Evolutionary conservation across 1,140 invertebrate genomes (phyloP), one percentile per base, ranked within the genome.

Genomic region (Drosophila pruinosa): DNA sequence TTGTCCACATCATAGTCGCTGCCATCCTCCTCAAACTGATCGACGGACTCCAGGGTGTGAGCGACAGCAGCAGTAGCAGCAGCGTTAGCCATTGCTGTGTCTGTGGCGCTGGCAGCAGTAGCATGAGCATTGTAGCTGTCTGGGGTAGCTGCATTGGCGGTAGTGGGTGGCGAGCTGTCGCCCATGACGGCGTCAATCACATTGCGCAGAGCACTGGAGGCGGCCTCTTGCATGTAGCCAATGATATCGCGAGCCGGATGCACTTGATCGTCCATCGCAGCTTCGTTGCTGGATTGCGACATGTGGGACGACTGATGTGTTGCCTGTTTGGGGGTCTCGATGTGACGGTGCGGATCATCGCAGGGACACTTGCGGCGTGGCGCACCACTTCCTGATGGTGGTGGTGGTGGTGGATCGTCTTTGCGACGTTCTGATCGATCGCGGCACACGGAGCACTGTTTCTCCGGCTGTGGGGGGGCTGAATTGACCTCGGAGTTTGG

Each of bases 341-440:
- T 26, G 0, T 53, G 61, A 4, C 61, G 54, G 3, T 48, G 52
- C 1, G 24, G 22, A 28, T 82, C 68, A 6, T 88, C 78, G 48
- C 83, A 89, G 0, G 83, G 83, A 6, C 83, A 88, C 4, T 75
- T 82, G 41, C 59, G 62, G 0, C 71, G 63, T n/a, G 67, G 21
- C 28, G 38, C 8, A 2, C 7, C 4, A 36, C 28, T n/a, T n/a
- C n/a, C n/a, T 6, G 74, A 15, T 14, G 65, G 56, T 5, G 77
- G 47, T 4, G 75, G 54, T 3, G 80, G 62, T 4, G 68, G 68
- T 0, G 62, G 47, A 19, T 73, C 61, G 0, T 41, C 28, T 2
- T 61, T 53, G 28, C 45, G 59, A 4, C 72, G 69, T 39, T 85
- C 77, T 5, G 69, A 21, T 1, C 65, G 57, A 26, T 82, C 79